Conservation (phyloP, 2,888 invertebrate genomes). For the Anarsia innoxiella region DNA sequence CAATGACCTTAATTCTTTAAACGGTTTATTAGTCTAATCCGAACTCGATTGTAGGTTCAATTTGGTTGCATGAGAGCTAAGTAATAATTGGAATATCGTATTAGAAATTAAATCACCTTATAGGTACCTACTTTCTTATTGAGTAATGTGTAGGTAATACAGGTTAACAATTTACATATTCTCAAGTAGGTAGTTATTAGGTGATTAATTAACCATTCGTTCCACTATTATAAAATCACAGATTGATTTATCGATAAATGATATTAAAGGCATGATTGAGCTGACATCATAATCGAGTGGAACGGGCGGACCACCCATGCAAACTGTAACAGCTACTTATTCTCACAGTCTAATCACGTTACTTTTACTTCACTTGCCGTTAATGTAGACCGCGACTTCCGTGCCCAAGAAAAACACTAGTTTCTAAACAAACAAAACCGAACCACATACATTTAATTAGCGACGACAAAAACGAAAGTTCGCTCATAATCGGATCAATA, state of each 20-base stretch:
- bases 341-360: slow-evolving; percentile 32
- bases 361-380: slow-evolving; percentile 31
- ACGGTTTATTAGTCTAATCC: too few relatives aligned
- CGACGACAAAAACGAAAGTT: slow-evolving; percentile 16
- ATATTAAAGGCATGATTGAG: slow-evolving; percentile 25
- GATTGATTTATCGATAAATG: slow-evolving; percentile 29
- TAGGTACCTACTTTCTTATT: not conserved
- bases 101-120: too few relatives aligned
- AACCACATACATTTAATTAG: slow-evolving; percentile 6
- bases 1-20: too few relatives aligned
- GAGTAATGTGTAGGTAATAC: not conserved
- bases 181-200: slow-evolving; percentile 9
- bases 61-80: too few relatives aligned
- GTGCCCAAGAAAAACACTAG: slow-evolving; percentile 19
- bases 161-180: slow-evolving; percentile 13
- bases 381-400: slow-evolving; percentile 42
- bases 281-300: slow-evolving; percentile 35
- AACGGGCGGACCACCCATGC: slow-evolving; percentile 39
- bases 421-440: slow-evolving; percentile 9
- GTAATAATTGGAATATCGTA: too few relatives aligned
- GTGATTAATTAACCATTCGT: slow-evolving; percentile 25
- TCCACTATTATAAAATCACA: slow-evolving; percentile 25
- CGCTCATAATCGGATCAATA: slow-evolving; percentile 13
- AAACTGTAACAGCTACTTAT: slow-evolving; percentile 36
- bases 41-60: too few relatives aligned